These are phyloP conservation scores for Camponotus floridanus DNA, from an alignment of 1,140 invertebrate genomes.

Conservation along the genomic window DNA sequence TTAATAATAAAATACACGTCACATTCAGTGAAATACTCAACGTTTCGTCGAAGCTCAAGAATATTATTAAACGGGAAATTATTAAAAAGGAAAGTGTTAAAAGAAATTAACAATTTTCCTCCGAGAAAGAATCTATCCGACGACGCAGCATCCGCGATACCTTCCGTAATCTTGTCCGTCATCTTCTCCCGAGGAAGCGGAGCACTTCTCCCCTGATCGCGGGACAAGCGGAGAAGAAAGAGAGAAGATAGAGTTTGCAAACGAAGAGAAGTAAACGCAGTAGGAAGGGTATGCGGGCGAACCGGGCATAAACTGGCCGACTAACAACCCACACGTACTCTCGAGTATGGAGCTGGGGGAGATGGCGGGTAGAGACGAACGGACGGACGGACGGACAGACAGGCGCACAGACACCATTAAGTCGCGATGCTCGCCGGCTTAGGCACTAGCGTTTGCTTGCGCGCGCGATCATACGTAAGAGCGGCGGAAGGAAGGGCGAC, in stretches of 20 bases:
- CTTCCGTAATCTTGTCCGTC: conserved; percentile 8
- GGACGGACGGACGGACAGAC: conserved; percentile 72
- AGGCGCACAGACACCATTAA: conserved; percentile 82
- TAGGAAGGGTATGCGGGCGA: conserved; percentile 77
- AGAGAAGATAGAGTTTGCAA: conserved; percentile 51
- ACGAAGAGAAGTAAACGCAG: conserved; percentile 73
- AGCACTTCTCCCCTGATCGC: conserved; percentile 1
- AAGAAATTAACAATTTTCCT: neutral
- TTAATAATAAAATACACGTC: too few relatives aligned
- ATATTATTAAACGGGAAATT: neutral
- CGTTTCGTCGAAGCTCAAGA: neutral
- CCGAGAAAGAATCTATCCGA: neutral
- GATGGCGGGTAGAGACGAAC: conserved; percentile 68
- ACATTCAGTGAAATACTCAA: neutral
- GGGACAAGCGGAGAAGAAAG: neutral
- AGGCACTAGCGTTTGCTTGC: conserved; percentile 67
- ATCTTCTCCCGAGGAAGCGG: conserved; percentile 33
- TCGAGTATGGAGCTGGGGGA: conserved; percentile 60
- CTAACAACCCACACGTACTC: conserved; percentile 81
- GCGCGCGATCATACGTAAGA: conserved; percentile 69
- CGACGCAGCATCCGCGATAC: neutral
- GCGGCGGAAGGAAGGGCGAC: conserved; percentile 45
- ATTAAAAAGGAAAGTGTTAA: neutral
- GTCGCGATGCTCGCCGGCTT: conserved; percentile 57
- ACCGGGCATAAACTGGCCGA: conserved; percentile 82